phyloP scores from a whole-genome alignment of 1,140 invertebrate genomes.

The Neodiprion lecontei region DNA sequence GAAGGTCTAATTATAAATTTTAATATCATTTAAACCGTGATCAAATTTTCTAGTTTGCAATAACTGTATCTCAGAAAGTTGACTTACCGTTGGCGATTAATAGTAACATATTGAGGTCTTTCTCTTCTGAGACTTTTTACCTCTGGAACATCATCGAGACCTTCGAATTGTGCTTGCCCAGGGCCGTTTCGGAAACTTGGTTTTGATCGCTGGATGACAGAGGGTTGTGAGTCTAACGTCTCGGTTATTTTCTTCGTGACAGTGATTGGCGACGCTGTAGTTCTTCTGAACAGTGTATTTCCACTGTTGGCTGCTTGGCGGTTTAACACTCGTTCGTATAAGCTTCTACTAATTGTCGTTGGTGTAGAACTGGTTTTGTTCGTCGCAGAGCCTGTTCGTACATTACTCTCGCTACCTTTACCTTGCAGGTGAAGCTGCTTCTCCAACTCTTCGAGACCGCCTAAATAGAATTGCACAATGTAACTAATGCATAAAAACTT shows the following conservation, averaged over 20 bases:
- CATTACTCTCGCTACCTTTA: conserved; percentile 45
- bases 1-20: conserved; percentile 28
- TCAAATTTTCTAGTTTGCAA: background rate
- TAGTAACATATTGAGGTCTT: conserved; percentile 71
- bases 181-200: conserved; percentile 52
- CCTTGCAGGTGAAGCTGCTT: conserved; percentile 74
- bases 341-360: conserved; percentile 71
- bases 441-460: conserved; percentile 81
- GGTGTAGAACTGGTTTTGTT: conserved; percentile 53
- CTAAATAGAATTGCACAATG: conserved; percentile 43
- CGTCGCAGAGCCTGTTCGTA: conserved; percentile 33
- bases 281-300: background rate
- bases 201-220: conserved; percentile 27
- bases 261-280: background rate
- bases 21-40: conserved; percentile 23
- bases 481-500: background rate
- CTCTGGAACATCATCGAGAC: conserved; percentile 65
- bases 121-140: conserved; percentile 64
- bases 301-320: conserved; percentile 47
- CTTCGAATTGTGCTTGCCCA: conserved; percentile 74
- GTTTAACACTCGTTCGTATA: conserved; percentile 75
- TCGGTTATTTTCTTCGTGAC: background rate
- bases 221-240: background rate
- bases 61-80: conserved; percentile 12
- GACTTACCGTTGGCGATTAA: conserved; percentile 57